Conservation (phyloP, 2,888 invertebrate genomes). For the Drosophila acutilabella region DNA sequence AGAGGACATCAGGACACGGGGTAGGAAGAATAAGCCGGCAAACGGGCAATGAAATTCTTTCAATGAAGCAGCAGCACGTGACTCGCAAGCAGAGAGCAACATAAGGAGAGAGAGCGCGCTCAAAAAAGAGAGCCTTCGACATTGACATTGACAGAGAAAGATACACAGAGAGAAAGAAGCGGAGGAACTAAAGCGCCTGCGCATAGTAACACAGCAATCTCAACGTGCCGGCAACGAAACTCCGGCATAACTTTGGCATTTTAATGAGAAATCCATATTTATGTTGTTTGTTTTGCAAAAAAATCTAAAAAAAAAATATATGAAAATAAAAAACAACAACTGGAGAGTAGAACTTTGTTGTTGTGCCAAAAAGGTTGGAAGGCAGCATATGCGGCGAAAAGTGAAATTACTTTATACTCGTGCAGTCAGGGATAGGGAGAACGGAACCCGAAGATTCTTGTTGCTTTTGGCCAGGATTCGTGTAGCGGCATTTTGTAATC, state of each 20-base stretch:
- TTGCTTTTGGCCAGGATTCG: slow-evolving; percentile 29
- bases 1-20: not conserved
- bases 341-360: slow-evolving; percentile 29
- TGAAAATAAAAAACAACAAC: slow-evolving; percentile 31
- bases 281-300: slow-evolving; percentile 77
- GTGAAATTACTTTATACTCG: slow-evolving; percentile 64
- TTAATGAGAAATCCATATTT: slow-evolving; percentile 82
- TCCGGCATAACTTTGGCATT: slow-evolving; percentile 69
- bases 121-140: slow-evolving; percentile 59
- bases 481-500: slow-evolving; percentile 67
- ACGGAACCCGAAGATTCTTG: slow-evolving; percentile 16
- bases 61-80: slow-evolving; percentile 74
- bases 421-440: not conserved
- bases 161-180: slow-evolving; percentile 14
- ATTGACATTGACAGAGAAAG: slow-evolving; percentile 48
- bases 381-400: slow-evolving; percentile 74
- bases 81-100: slow-evolving; percentile 42
- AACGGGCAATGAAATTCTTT: slow-evolving; percentile 75
- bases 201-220: slow-evolving; percentile 39
- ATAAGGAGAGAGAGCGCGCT: slow-evolving; percentile 3
- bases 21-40: slow-evolving; percentile 62
- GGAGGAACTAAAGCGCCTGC: slow-evolving; percentile 30
- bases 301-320: slow-evolving; percentile 10
- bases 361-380: slow-evolving; percentile 46
- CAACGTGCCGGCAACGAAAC: slow-evolving; percentile 54